Percentiles rank a stretch among this genome's conserved stretches.
These are phyloP conservation scores for Tipula unca DNA, from an alignment of 2,888 invertebrate genomes.

Conservation along the genomic window DNA sequence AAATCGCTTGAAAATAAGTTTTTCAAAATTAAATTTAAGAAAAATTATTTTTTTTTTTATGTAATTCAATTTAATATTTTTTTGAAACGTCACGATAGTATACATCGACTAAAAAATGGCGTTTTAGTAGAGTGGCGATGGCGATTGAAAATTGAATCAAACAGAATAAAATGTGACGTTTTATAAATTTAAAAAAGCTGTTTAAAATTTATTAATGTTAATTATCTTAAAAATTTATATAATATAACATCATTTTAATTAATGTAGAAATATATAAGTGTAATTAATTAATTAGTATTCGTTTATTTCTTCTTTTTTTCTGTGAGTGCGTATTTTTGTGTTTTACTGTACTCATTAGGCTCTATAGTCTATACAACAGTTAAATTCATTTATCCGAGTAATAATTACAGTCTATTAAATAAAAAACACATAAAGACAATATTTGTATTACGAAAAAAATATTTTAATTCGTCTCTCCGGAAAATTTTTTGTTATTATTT, in stretches of 20 bases:
- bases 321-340: neutral
- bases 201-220: too few relatives aligned
- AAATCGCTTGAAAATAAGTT: neutral
- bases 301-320: neutral
- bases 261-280: neutral
- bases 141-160: neutral
- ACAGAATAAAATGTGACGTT: slow-evolving; percentile 14
- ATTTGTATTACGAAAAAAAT: neutral
- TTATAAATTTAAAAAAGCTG: neutral
- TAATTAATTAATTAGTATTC: neutral
- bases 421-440: neutral
- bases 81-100: slow-evolving; percentile 18
- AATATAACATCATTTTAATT: neutral
- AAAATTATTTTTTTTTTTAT: slow-evolving; percentile 16
- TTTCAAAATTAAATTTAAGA: neutral
- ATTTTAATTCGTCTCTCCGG: neutral
- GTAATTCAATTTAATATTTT: neutral
- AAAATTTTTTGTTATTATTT: neutral
- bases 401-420: neutral
- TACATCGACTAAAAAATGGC: slow-evolving; percentile 20
- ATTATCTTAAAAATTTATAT: neutral
- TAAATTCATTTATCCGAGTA: neutral
- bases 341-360: neutral
- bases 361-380: neutral
- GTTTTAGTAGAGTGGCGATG: neutral